Conservation (phyloP, 2,797 vertebrate genomes). For the Florisuga fusca region DNA sequence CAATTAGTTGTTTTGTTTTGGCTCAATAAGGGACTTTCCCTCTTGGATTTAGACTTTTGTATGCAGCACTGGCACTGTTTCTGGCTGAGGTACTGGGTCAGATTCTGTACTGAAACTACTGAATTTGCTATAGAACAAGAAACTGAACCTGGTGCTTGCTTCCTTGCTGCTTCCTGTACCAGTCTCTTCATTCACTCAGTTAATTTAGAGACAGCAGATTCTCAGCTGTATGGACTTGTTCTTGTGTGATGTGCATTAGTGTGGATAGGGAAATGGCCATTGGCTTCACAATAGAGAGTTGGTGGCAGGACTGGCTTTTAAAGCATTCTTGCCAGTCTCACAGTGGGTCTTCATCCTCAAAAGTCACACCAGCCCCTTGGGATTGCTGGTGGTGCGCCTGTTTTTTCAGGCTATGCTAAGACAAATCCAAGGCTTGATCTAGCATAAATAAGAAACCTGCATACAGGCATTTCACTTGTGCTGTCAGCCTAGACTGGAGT, state of each 20-base stretch:
- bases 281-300: neutral
- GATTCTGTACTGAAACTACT: neutral
- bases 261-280: neutral
- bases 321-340: neutral
- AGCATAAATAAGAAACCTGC: neutral
- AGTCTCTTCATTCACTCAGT: neutral
- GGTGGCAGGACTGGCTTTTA: neutral
- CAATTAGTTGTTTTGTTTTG: slow-evolving; percentile 5
- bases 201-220: neutral
- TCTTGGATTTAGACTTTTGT: neutral
- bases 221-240: neutral
- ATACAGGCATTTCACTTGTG: neutral
- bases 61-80: neutral
- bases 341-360: neutral
- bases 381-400: neutral
- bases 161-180: neutral
- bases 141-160: neutral
- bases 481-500: neutral
- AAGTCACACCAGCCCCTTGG: neutral
- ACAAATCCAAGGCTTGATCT: neutral
- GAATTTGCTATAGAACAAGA: neutral
- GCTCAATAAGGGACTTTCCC: neutral
- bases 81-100: neutral
- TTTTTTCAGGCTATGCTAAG: neutral
- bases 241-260: neutral